These are phyloP conservation scores for Caprella mutica DNA, from an alignment of 2,888 invertebrate genomes.

Conservation along the genomic window DNA sequence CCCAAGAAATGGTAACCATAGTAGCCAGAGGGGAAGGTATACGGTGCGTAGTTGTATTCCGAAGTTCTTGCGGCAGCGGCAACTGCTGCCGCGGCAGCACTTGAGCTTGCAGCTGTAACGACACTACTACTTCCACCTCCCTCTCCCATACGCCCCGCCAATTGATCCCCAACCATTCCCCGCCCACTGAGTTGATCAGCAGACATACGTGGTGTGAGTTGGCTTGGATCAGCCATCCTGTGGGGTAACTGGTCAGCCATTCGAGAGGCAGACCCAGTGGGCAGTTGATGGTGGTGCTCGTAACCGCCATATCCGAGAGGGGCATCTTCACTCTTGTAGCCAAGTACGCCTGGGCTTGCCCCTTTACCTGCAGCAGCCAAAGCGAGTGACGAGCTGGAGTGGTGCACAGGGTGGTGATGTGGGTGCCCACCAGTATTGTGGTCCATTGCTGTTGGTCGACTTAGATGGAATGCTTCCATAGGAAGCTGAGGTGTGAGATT, in stretches of 20 bases:
- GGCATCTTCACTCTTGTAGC: slow-evolving; percentile 29
- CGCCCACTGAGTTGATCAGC: slow-evolving; percentile 4
- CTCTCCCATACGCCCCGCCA: slow-evolving; percentile 18
- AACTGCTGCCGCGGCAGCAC: slow-evolving; percentile 6
- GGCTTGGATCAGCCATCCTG: slow-evolving; percentile 7
- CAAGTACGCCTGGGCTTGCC: slow-evolving; percentile 11
- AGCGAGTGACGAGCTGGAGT: slow-evolving; percentile 9
- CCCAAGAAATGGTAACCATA: slow-evolving; percentile 34
- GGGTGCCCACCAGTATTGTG: slow-evolving; percentile 9
- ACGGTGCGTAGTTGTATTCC: slow-evolving; percentile 31
- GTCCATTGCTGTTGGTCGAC: slow-evolving; percentile 14
- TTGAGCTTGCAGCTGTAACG: slow-evolving; percentile 6
- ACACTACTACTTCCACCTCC: not conserved
- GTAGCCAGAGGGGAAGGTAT: slow-evolving; percentile 30
- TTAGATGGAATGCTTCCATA: slow-evolving; percentile 18
- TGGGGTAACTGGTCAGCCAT: slow-evolving; percentile 4
- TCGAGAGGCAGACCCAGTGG: too few relatives aligned
- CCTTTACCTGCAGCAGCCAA: slow-evolving; percentile 7
- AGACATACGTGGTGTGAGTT: slow-evolving; percentile 1
- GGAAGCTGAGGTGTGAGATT: slow-evolving; percentile 20
- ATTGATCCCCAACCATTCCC: not conserved
- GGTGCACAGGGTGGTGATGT: slow-evolving; percentile 8
- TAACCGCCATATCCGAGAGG: slow-evolving; percentile 25
- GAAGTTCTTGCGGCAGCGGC: slow-evolving; percentile 13
- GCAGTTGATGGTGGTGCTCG: slow-evolving; percentile 14